phyloP scores from a whole-genome alignment of 1,140 invertebrate genomes.

The Drosophila ogumai region DNA sequence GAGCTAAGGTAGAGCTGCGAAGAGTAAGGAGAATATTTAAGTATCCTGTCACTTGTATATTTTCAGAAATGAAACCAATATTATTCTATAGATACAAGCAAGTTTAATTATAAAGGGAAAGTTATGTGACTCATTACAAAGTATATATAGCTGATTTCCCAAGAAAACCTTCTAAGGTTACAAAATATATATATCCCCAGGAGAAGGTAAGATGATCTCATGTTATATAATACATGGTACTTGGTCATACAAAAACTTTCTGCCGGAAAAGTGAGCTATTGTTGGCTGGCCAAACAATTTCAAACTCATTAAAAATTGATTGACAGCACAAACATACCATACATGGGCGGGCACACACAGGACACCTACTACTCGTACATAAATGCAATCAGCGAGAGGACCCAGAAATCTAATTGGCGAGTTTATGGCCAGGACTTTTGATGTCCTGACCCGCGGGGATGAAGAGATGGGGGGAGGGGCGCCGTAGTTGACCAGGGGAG shows the following conservation, averaged over 20 bases:
- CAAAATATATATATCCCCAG: background rate
- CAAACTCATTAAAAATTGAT: conserved; percentile 83
- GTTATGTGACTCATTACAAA: background rate
- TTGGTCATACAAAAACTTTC: conserved; percentile 14
- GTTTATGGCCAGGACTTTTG: conserved; percentile 77
- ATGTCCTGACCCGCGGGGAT: conserved; percentile 54
- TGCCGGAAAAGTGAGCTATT: conserved; percentile 49
- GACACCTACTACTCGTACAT: conserved; percentile 18
- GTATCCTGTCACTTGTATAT: background rate
- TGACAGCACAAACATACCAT: conserved; percentile 36
- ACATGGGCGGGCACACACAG: background rate
- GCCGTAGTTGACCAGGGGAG: conserved; percentile 46
- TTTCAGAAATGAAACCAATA: background rate
- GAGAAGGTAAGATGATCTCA: conserved; percentile 17
- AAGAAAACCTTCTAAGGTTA: background rate
- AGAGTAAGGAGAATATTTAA: conserved; percentile 1
- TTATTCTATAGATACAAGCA: background rate
- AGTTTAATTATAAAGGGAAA: conserved; percentile 2
- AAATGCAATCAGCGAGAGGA: conserved; percentile 54
- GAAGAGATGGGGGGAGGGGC: background rate
- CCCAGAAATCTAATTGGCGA: conserved; percentile 77
- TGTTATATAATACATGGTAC: background rate
- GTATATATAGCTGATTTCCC: too few species aligned
- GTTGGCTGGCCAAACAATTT: conserved; percentile 66
- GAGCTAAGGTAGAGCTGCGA: background rate